phyloP scores from a whole-genome alignment of 2,888 invertebrate species.

The Escarpia spicata region DNA sequence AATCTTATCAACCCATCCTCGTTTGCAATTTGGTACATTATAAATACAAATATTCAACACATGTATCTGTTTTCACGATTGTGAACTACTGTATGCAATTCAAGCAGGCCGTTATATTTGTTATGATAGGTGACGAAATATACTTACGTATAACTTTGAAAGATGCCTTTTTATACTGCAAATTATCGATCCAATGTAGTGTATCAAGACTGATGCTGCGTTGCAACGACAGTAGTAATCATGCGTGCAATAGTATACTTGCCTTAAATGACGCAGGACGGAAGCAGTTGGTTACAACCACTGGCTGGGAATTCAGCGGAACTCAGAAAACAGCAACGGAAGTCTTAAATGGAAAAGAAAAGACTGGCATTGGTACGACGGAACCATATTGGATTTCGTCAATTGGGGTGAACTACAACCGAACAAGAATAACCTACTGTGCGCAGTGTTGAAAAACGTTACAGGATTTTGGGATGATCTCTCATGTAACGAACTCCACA shows the following conservation, averaged over 20 bases:
- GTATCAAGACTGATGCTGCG: no score
- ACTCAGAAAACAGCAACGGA: not conserved
- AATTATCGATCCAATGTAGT: no score
- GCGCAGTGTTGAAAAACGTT: not conserved
- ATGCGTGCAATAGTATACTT: not conserved
- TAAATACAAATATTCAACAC: no score
- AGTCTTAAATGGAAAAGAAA: not conserved
- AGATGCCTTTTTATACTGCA: no score
- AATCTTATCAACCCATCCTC: no score
- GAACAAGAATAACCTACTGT: not conserved
- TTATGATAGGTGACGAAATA: no score
- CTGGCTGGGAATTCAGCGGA: not conserved
- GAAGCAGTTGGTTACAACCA: not conserved
- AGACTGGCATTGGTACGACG: not conserved
- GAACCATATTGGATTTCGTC: not conserved
- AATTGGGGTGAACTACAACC: not conserved
- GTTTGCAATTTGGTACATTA: no score
- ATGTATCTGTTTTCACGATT: no score
- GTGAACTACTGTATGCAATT: no score
- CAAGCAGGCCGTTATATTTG: no score
- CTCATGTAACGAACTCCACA: not conserved
- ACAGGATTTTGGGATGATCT: not conserved
- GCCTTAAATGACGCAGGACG: not conserved
- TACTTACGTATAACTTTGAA: no score
- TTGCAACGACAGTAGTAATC: not conserved